These are phyloP conservation scores for Anthopleura sola DNA, from an alignment of 64 coral and sea anemone species.

Conservation along the genomic window DNA sequence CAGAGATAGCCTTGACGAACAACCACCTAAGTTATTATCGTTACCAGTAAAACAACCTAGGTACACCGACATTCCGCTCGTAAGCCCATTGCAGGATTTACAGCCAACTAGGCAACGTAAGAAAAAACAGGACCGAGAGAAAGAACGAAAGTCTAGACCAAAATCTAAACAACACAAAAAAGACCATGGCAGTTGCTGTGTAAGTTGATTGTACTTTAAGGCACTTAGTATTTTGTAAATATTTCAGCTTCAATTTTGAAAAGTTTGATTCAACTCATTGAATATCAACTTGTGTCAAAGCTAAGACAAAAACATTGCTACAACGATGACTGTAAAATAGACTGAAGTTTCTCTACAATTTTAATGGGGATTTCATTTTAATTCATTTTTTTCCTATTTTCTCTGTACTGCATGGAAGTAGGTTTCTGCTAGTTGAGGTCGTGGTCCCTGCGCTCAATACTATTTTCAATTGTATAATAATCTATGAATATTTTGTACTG, in stretches of 20 bases:
- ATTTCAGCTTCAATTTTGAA: neutral
- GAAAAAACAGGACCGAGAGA: neutral
- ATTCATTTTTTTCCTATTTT: neutral
- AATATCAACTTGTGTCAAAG: neutral
- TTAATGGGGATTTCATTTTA: neutral
- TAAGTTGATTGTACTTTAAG: neutral
- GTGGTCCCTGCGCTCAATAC: neutral
- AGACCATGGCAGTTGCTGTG: neutral
- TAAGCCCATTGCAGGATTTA: neutral
- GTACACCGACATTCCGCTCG: neutral
- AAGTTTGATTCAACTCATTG: no score
- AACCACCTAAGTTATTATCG: conserved; percentile 21
- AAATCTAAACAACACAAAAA: neutral
- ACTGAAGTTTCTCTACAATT: no score
- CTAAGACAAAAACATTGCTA: neutral
- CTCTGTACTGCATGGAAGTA: neutral
- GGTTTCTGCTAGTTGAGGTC: neutral
- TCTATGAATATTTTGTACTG: neutral
- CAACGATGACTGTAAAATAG: neutral
- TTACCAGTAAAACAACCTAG: neutral
- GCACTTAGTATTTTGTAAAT: neutral
- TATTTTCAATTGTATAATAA: conserved; percentile 1
- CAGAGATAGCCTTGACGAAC: conserved; percentile 76
- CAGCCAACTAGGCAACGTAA: neutral
- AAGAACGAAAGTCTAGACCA: neutral